Conservation (phyloP, 2,888 invertebrate genomes). For the Mesorhabditis spiculigera region DNA sequence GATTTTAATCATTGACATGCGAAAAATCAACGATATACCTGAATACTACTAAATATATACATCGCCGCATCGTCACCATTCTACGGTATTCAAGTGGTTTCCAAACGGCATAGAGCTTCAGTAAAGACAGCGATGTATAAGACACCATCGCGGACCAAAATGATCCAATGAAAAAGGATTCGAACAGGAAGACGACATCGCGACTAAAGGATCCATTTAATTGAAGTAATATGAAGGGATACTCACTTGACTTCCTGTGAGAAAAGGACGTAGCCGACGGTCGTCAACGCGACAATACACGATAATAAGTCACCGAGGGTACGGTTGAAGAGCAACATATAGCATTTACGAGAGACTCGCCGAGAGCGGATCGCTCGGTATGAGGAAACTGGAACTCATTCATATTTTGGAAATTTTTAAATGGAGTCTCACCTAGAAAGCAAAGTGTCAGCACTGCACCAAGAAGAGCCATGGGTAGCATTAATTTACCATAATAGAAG, state of each 20-base stretch:
- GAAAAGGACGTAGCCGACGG: conserved; percentile 37
- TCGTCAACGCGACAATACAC: conserved; percentile 36
- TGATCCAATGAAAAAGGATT: conserved; percentile 46
- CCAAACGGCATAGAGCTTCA: conserved; percentile 51
- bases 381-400: background rate
- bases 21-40: conserved; percentile 24
- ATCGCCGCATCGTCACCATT: conserved; percentile 50
- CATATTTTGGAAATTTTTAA: background rate
- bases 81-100: conserved; percentile 50
- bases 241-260: conserved; percentile 48
- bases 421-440: conserved; percentile 16
- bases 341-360: conserved; percentile 51
- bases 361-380: conserved; percentile 45
- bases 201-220: conserved; percentile 32
- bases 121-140: conserved; percentile 41
- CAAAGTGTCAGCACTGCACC: conserved; percentile 40
- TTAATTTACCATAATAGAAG: conserved; percentile 48
- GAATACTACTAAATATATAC: conserved; percentile 45
- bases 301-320: conserved; percentile 52
- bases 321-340: conserved; percentile 53
- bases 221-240: background rate
- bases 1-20: too few relatives aligned
- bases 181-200: conserved; percentile 44
- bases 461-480: conserved; percentile 43
- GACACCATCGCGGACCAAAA: conserved; percentile 53